Base-by-base conservation (phyloP, 1,140 invertebrate species). In the Drosophila nannoptera region DNA sequence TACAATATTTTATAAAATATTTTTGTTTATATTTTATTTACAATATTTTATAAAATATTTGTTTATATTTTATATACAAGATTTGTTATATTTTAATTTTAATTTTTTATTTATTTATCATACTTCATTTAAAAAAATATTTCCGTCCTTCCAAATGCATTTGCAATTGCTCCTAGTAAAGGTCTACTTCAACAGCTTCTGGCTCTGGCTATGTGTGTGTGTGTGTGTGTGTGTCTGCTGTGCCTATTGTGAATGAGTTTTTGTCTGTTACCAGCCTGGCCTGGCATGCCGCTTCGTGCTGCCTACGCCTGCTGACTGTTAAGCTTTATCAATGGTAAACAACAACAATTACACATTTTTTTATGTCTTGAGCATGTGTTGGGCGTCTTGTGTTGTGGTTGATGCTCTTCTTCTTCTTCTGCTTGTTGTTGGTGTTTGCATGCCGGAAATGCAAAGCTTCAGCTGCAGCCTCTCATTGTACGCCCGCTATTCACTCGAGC, bases 391-490 rank as follows among this genome's bases (percentile, higher is more conserved):
- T 22, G 22, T 22, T 22, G 22, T 22, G 22, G 22, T 22, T 22
- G 22, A 1, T 22, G 22, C 3, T 22, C 40, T 48, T 32, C 46
- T 12, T 32, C 12, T 43, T 58, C 12, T 43, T 58, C 29, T 45
- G 43, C 42, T 38, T 31, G 40, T 5, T 56, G 33, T 52, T 48
- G 42, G 31, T 77, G 75, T 72, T 74, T 86, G 74, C 81, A 77
- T 86, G 82, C 81, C 81, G 81, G 81, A 86, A 86, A 86, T 86
- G 81, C 81, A 81, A 87, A 86, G 77, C 77, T 87, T 81, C 67
- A 80, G 58, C 77, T 69, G 49, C 77, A 78, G 63, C 59, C 54
- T 56, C 56, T 60, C 55, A 38, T 56, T 52, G 40, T 73, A 42
- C 33, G 14, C 12, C 45, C 45, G 12, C 49, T 61, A 33, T 43